Conservation (phyloP, 2,888 invertebrate genomes). For the Sarcophaga carnaria region DNA sequence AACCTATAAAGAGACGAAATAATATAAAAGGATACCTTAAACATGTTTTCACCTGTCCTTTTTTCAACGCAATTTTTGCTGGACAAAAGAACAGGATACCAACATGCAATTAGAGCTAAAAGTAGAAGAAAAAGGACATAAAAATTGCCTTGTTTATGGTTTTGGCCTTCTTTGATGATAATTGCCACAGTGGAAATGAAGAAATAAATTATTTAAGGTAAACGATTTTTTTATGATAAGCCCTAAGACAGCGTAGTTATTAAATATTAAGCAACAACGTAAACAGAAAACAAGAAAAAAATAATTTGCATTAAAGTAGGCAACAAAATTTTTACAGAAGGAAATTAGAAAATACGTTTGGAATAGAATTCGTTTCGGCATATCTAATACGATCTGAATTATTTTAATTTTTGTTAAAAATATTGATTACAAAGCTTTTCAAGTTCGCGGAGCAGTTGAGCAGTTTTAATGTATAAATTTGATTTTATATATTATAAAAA, state of each 20-base stretch:
- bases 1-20: conserved; percentile 23
- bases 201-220: conserved; percentile 70
- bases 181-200: conserved; percentile 65
- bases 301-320: background rate
- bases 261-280: conserved; percentile 35
- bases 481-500: no score
- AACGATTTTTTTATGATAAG: conserved; percentile 12
- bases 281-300: background rate
- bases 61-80: background rate
- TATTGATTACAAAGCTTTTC: no score
- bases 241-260: background rate
- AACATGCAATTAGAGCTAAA: conserved; percentile 40
- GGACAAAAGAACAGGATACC: conserved; percentile 15
- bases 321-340: background rate
- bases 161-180: conserved; percentile 39
- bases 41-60: conserved; percentile 26
- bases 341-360: no score
- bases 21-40: conserved; percentile 23
- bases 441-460: no score
- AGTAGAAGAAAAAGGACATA: conserved; percentile 13
- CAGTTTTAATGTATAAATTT: no score
- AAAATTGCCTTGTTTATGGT: conserved; percentile 19
- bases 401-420: no score
- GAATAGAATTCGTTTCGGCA: no score
- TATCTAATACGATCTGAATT: no score